phyloP scores from a whole-genome alignment of 2,113 vertebrate species.

The Platysternon megacephalum region DNA sequence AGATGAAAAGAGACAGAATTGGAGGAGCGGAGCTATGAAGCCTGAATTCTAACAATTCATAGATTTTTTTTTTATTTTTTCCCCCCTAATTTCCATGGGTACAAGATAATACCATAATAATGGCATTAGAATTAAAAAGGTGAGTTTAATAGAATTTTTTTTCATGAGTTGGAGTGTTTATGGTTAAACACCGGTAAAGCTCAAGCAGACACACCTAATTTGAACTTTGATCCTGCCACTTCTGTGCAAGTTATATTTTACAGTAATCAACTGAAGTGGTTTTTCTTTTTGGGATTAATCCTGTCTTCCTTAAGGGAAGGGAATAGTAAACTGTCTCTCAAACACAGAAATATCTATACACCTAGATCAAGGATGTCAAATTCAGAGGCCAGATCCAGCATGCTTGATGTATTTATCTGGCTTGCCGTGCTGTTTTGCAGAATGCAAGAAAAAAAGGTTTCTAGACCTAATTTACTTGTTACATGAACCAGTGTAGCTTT shows the following conservation, averaged over 20 bases:
- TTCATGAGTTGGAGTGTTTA: background rate
- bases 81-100: background rate
- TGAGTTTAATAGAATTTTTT: background rate
- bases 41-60: background rate
- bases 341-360: background rate
- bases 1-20: background rate
- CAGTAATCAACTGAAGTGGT: background rate
- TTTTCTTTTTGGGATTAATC: background rate
- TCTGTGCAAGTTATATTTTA: background rate
- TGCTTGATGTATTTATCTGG: background rate
- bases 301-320: background rate
- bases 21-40: background rate
- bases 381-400: background rate
- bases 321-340: background rate
- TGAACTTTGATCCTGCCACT: background rate
- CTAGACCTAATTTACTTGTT: background rate
- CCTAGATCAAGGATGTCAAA: background rate
- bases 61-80: background rate
- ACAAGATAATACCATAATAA: background rate
- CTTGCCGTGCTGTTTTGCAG: background rate
- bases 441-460: background rate
- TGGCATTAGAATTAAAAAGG: background rate
- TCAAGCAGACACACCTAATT: background rate
- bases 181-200: background rate
- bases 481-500: background rate